Evolutionary conservation across 2,888 invertebrate species (phyloP).

Genomic region (Diabrotica balteata): DNA sequence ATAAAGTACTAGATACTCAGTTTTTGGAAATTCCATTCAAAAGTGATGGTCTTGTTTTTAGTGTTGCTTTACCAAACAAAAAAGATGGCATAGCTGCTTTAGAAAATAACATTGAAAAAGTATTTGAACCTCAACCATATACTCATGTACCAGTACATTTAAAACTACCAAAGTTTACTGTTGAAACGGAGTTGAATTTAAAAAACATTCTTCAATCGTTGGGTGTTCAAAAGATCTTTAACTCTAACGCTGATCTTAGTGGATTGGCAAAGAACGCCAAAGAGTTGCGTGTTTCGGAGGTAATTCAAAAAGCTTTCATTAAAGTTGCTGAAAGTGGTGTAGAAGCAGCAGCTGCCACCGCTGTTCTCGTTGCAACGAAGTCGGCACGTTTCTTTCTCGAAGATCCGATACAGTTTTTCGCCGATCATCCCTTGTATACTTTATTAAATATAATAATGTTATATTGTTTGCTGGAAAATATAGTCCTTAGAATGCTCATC

Average conservation of each 20-base stretch:
- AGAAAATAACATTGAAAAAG: conserved; percentile 36
- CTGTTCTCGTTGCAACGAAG: conserved; percentile 23
- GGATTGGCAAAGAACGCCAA: conserved; percentile 43
- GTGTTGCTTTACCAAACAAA: conserved; percentile 44
- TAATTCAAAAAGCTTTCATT: conserved; percentile 55
- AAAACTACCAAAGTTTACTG: conserved; percentile 44
- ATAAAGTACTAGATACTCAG: conserved; percentile 46
- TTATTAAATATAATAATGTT: conserved; percentile 27
- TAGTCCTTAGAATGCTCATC: background rate
- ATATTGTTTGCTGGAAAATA: conserved; percentile 36
- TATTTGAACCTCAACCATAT: conserved; percentile 27
- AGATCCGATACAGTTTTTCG: conserved; percentile 9
- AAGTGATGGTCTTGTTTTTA: conserved; percentile 32
- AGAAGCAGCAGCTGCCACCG: conserved; percentile 55
- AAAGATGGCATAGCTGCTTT: conserved; percentile 40
- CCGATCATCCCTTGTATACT: conserved; percentile 33
- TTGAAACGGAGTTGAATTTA: conserved; percentile 41
- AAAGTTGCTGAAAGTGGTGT: conserved; percentile 55
- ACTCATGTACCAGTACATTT: conserved; percentile 33
- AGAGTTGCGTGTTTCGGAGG: conserved; percentile 47
- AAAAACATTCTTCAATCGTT: conserved; percentile 43
- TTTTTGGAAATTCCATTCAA: conserved; percentile 51
- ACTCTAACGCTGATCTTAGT: conserved; percentile 43
- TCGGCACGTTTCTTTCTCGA: background rate
- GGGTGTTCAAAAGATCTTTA: conserved; percentile 42